phyloP scores from a whole-genome alignment of 2,113 vertebrate genomes.

The Micronycteris hirsuta region DNA sequence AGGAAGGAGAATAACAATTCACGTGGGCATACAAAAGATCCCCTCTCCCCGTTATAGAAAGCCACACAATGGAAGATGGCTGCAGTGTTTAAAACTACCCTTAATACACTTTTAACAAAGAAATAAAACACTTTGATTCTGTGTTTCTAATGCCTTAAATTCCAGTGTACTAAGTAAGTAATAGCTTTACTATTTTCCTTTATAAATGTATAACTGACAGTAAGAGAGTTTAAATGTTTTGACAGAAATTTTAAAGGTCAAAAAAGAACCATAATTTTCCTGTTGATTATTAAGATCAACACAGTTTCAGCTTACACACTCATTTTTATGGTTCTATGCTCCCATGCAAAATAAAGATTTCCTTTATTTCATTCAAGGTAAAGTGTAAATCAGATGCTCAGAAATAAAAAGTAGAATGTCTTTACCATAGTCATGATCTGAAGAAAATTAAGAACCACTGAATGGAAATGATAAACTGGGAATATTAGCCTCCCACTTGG shows the following conservation, averaged over 20 bases:
- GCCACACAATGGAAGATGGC: not conserved
- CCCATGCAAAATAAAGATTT: not conserved
- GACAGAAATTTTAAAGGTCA: not conserved
- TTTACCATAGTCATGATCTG: not conserved
- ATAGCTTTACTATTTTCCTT: not conserved
- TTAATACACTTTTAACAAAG: not conserved
- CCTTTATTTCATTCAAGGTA: not conserved
- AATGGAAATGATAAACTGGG: not conserved
- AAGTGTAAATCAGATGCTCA: not conserved
- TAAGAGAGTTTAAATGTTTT: conserved; percentile 1
- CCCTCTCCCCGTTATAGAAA: not conserved
- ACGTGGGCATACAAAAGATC: not conserved
- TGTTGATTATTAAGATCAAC: not conserved
- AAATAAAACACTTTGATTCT: not conserved
- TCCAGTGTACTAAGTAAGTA: not conserved
- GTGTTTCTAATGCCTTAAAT: not conserved
- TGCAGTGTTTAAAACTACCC: not conserved
- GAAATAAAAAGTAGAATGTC: not conserved
- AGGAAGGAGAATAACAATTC: not conserved
- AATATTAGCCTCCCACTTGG: not conserved
- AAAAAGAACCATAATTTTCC: not conserved
- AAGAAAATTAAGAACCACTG: not conserved
- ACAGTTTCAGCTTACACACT: not conserved
- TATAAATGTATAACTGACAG: not conserved
- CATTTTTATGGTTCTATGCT: not conserved